A percentile compares a stretch with the other conserved stretches of the same genome.
Conservation (phyloP, 1,140 invertebrate species). For the Nephila pilipes region DNA sequence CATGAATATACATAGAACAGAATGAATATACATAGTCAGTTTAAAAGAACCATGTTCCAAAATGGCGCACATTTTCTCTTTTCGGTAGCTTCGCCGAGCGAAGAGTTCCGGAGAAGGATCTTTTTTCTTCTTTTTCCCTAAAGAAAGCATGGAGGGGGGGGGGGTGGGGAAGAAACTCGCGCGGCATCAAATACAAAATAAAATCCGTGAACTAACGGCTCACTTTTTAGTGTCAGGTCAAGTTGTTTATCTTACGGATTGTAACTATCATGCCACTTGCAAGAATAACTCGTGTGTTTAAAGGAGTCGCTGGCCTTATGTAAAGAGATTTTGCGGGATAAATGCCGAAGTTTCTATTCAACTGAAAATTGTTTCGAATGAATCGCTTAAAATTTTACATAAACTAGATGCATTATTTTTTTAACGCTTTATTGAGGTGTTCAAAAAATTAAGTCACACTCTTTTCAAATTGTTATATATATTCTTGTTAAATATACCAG, state of each 20-base stretch:
- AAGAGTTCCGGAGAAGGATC: neutral
- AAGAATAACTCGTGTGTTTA: neutral
- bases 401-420: too few species aligned
- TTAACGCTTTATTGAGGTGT: too few species aligned
- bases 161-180: too few species aligned
- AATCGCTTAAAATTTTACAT: too few species aligned
- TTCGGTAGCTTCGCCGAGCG: neutral
- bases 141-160: neutral
- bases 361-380: neutral
- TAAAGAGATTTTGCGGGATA: neutral
- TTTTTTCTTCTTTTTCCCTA: neutral
- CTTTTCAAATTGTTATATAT: too few species aligned
- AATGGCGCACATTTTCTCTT: neutral
- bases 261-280: neutral
- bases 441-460: too few species aligned
- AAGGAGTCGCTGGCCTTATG: neutral
- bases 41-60: neutral
- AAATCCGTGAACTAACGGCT: conserved; percentile 14
- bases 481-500: too few species aligned
- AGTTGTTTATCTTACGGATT: conserved; percentile 4
- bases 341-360: too few species aligned
- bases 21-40: too few species aligned
- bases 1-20: too few species aligned
- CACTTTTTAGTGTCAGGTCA: conserved; percentile 25
- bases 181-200: conserved; percentile 3